Conservation (phyloP, 2,113 vertebrate genomes). For the Diphyllodes magnificus region DNA sequence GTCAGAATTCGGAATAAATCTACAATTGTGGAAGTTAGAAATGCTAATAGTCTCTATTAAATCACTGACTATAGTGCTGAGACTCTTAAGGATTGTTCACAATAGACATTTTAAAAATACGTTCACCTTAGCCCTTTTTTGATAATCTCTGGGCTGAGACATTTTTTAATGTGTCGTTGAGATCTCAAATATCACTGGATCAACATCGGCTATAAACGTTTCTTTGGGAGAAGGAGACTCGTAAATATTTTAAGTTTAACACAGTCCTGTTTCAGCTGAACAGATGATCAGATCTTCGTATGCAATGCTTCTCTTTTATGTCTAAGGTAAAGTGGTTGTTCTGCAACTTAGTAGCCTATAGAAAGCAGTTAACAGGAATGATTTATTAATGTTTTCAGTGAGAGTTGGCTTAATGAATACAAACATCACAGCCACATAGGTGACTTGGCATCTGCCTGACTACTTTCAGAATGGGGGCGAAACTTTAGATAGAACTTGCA, state of each 20-base stretch:
- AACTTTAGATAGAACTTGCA: constrained; percentile 13
- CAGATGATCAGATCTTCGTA: neutral
- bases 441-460: neutral
- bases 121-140: neutral
- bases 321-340: neutral
- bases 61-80: neutral
- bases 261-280: neutral
- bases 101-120: neutral
- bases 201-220: neutral
- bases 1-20: neutral
- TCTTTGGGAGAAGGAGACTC: neutral
- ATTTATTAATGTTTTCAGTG: constrained; percentile 39
- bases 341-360: neutral
- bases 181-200: neutral
- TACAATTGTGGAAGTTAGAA: neutral
- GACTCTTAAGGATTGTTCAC: neutral
- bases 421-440: neutral
- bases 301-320: neutral
- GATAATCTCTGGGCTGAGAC: neutral
- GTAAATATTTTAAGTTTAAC: neutral
- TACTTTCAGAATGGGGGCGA: neutral
- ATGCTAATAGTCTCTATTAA: neutral
- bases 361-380: neutral
- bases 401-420: neutral
- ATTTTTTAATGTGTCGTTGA: neutral